These are phyloP conservation scores for Drosophila buzzatii DNA, from an alignment of 2,888 invertebrate species.

Conservation along the genomic window DNA sequence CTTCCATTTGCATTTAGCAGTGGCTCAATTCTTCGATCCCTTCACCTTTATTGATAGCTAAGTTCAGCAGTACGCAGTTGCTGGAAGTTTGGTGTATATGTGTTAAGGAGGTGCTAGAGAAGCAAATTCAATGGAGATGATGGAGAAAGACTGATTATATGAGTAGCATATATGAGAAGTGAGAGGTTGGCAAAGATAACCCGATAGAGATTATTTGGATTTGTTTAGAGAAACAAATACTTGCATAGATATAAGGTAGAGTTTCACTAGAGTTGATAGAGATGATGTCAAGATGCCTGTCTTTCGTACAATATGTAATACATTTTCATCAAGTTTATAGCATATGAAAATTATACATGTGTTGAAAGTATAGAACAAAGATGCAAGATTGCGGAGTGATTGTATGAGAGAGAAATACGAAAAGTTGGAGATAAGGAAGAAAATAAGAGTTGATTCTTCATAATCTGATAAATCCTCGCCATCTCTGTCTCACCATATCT, in stretches of 20 bases:
- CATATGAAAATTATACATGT: neutral
- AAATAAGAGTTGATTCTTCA: too few relatives aligned
- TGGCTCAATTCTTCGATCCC: conserved; percentile 50
- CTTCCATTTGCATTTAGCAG: conserved; percentile 51
- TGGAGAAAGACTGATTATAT: too few relatives aligned
- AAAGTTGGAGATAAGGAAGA: too few relatives aligned
- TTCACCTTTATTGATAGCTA: conserved; percentile 2
- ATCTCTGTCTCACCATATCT: too few relatives aligned
- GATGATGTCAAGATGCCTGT: too few relatives aligned
- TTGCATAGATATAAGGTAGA: neutral
- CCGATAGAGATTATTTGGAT: neutral
- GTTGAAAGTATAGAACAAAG: neutral
- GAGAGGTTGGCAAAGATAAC: neutral
- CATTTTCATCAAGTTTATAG: neutral
- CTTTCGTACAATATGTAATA: neutral
- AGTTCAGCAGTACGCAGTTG: neutral
- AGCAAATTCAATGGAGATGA: neutral
- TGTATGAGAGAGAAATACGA: too few relatives aligned
- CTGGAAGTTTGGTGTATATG: too few relatives aligned
- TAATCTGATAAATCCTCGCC: too few relatives aligned
- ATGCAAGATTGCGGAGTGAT: too few relatives aligned
- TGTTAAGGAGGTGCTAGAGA: neutral
- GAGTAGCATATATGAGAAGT: too few relatives aligned
- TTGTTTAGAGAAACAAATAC: too few relatives aligned
- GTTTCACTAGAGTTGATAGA: neutral